Base-by-base conservation (phyloP, 1,140 invertebrate genomes). In the Ceratitis capitata region DNA sequence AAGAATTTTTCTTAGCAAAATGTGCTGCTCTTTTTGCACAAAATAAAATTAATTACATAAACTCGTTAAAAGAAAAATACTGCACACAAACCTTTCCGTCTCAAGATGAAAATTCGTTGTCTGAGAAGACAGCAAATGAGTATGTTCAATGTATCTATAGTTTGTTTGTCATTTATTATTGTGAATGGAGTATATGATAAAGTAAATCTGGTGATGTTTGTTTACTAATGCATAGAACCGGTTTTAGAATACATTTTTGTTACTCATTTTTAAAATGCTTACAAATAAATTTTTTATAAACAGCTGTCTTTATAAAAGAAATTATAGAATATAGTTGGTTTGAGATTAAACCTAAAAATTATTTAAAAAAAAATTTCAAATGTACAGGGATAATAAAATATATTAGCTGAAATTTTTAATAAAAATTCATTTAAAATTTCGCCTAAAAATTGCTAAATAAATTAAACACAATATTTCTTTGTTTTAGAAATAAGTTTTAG, bases 31-130 rank as follows among this genome's bases (percentile, higher is more conserved):
- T 42, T 78, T 35, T 6, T 7, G 10, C 32, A 6, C 6, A 45
- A 47, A 78, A 26, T 78, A 78, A 45, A 47, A 78, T 12, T 78
- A 78, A 78, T 78, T 78, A 78, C 39, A 78, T 78, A 78, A 78
- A 78, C 39, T n/a, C 19, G n/a, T 45, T n/a, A 45, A 78, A 47
- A 39, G 32, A 2, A 45, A 78, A 78, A 26, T 69, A 45, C 45
- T 39, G 39, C 39, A 78, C 16, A 78, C 69, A 42, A 78, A 45
- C 39, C 69, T 78, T 35, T 45, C 12, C 39, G 23, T 12, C 69
- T 19, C n/a, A 12, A 78, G 39, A 78, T 47, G 39, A 45, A 78
- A 78, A 78, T 78, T 32, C 35, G 39, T 45, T 45, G n/a, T 26
- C 26, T 64, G 58, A 32, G 29, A 29, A n/a, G 58, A 19, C 39